Evolutionary conservation across 2,888 invertebrate genomes (phyloP), one percentile per base, ranked within the genome.

Genomic region (Monoplex corrugatus): DNA sequence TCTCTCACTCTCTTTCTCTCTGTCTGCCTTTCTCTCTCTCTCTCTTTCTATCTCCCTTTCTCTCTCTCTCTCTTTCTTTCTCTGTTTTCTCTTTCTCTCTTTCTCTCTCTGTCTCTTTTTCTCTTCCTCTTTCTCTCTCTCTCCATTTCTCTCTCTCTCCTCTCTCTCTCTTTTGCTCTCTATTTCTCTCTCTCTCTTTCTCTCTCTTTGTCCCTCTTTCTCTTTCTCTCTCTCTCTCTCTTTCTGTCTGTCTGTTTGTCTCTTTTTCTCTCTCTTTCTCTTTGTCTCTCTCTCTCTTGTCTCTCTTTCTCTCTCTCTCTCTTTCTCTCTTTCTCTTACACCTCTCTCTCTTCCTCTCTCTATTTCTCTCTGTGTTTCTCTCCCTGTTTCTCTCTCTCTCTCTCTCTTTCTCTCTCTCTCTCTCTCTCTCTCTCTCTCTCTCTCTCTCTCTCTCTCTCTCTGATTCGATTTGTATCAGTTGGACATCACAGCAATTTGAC

Each of bases 71-170:
- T 68, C 63, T 68, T n/a, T 68, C 63, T 68, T n/a, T 68, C 63
- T 68, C 63, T 2, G 50, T n/a, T 23, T n/a, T 68, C 63, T 68
- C 40, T 44, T 43, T 75, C 78, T 6, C 72, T 87, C 87, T 87
- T 23, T 72, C 32, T 72, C n/a, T 50, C 44, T 32, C 6, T 40
- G 19, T 40, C 38, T 78, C 13, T 2, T 1, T 38, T 3, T 19
- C n/a, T 38, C 16, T 78, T 16, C 13, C 13, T 40, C 38, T 23
- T 19, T 32, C 8, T n/a, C 10, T 19, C 8, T 35, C 8, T 13
- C 2, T 35, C 75, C 13, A 32, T 35, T 13, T 35, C 75, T 38
- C 75, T 75, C 75, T 75, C 75, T 38, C 75, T 75, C 13, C 75
- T 35, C 75, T 35, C 75, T 75, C 6, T 75, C 28, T n/a, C 68